Evolutionary conservation across 2,113 vertebrate species (phyloP), one percentile per base, ranked within the genome.

Genomic region (Axis porcinus): DNA sequence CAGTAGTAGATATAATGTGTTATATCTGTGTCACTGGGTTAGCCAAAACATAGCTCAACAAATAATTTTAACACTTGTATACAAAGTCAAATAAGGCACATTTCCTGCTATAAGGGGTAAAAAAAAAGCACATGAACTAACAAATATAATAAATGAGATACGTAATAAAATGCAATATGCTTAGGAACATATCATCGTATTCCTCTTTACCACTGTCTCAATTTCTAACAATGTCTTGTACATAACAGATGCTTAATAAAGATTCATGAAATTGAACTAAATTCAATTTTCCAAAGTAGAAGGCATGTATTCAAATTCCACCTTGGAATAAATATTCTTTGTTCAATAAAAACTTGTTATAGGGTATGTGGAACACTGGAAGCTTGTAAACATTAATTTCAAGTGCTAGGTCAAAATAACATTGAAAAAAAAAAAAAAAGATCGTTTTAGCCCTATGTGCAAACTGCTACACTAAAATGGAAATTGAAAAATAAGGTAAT

Each of bases 401-500:
- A 97, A 88, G 86, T 28, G 2, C 79, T 28, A 54, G 25, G 23
- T 10, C 54, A 98, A 97, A 96, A 88, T 94, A 15, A 82, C 0
- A 0, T 36, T 47, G 60, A 92, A 86, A 33, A 43, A 16, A 43
- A 92, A 86, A 33, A 43, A 50, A 14, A 43, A 74, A 92, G 7
- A 28, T 96, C 23, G 52, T 0, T 94, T 33, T 36, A 6, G 0
- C 50, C 4, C 7, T 87, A 27, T 21, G 27, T 79, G 15, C 10
- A 81, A 89, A 97, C n/a, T 33, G 9, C 50, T 0, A 1, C 19
- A 92, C 36, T 83, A 62, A 86, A 95, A 67, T 67, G 6, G 43
- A 96, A 96, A 85, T 55, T 43, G 45, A 96, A 86, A 85, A 97
- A 62, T 86, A 94, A 95, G 16, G 14, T 23, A 6, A 76, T 33